phyloP scores from a whole-genome alignment of 2,888 invertebrate species.

The Perdita meconis region DNA sequence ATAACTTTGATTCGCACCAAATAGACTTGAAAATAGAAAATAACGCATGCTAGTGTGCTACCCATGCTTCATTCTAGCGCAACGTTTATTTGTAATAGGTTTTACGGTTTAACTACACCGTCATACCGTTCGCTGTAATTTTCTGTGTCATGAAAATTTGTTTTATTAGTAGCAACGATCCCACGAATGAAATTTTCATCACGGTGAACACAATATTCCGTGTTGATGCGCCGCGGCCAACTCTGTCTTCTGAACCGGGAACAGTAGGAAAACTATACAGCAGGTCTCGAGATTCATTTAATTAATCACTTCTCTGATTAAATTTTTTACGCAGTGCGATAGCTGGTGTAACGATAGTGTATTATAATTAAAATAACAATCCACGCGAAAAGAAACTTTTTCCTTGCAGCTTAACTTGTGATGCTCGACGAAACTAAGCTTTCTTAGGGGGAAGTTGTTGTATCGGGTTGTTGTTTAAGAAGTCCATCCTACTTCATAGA shows the following conservation, averaged over 20 bases:
- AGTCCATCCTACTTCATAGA: no score
- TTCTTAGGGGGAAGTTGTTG: slow-evolving; percentile 55
- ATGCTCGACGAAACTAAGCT: slow-evolving; percentile 51
- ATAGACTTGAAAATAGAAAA: no score
- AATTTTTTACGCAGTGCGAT: slow-evolving; percentile 25
- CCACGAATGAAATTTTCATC: slow-evolving; percentile 1
- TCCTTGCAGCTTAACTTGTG: slow-evolving; percentile 47
- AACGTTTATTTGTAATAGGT: no score
- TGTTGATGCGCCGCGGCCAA: neutral
- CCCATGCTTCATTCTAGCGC: no score
- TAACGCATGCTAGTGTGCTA: no score
- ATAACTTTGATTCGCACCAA: no score
- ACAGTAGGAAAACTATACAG: no score
- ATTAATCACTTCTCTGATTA: slow-evolving; percentile 43
- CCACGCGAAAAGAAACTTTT: slow-evolving; percentile 50
- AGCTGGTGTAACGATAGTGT: slow-evolving; percentile 16
- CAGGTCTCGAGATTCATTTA: slow-evolving; percentile 15
- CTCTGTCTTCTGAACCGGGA: neutral
- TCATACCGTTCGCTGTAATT: neutral
- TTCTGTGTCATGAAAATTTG: neutral
- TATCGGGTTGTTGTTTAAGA: slow-evolving; percentile 50
- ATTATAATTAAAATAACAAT: slow-evolving; percentile 43
- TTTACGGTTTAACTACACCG: no score
- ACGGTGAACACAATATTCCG: neutral
- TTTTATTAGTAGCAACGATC: neutral